Base-by-base conservation (phyloP, 1,140 invertebrate species). In the Heliconius hermathena region DNA sequence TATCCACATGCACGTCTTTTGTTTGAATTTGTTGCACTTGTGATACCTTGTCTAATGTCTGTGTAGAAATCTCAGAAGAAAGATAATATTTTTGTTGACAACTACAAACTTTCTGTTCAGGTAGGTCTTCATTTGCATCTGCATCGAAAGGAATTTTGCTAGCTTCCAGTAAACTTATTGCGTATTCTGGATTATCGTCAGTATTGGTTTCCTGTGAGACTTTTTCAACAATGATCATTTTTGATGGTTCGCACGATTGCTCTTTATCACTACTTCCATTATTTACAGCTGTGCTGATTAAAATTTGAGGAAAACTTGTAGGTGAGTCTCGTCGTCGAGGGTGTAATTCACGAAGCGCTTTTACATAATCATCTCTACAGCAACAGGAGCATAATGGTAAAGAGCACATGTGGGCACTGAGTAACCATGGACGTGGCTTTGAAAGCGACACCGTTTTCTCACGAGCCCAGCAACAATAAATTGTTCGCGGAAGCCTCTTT, bases 401-500 rank as follows among this genome's bases (percentile, higher is more conserved):
- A 54, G 77, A 73, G 29, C 76, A 49, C 60, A 46, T 81, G 78
- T 29, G 26, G 20, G 60, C 8, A 66, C 60, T 66, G 18, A 57
- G 20, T 66, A 66, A 16, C 22, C 60, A 9, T 26, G 2, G 22
- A 29, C 4, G 60, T 26, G 22, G 26, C n/a, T 66, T 66, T 13
- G 60, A 26, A 26, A 66, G n/a, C 22, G 60, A 66, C 60, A 66
- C 20, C 26, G 79, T 49, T 74, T 82, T 83, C 72, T 76, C 60
- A 60, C 77, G 74, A 26, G 84, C 84, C 84, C 84, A 85, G 60
- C 84, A 85, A 57, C 84, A 85, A 73, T 57, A 78, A 73, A 33
- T 49, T 26, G 20, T 33, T 13, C n/a, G 38, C 70, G 72, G 77
- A 29, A 20, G 11, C 66, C 3, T 76, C 70, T 74, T 75, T 71